Base-by-base conservation (phyloP, 2,113 vertebrate genomes). In the Nerophis ophidion region DNA sequence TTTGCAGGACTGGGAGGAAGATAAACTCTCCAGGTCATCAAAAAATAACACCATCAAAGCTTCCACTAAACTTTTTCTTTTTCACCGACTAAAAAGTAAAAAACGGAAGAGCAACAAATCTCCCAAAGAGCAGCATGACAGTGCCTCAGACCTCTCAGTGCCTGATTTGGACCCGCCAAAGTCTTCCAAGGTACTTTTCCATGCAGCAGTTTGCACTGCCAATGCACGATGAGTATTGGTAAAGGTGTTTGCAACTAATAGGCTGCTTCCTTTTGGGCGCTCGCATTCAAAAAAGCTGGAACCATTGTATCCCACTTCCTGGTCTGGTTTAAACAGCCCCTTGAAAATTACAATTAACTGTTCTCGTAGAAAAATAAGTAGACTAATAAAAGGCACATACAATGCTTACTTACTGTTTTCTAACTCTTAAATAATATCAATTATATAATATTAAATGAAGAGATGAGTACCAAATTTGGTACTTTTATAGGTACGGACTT, bases 31-130 rank as follows among this genome's bases (percentile, higher is more conserved):
- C 34, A 92, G 91, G 60, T 91, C 95, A 76, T 90, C 93, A 68
- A 97, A 94, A 83, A 88, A 89, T 38, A 84, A 91, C 66, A 65
- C 92, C 53, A 86, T 93, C 71, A 99, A 94, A 81, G 88, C 93
- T 33, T 95, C 95, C 60, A 90, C 93, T 40, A 98, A 94, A 75
- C 90, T 95, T 26, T 93, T 94, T 80, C 96, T 96, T 85, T 93
- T 99, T 76, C 93, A 88, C 35, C 91, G 93, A 71, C 82, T 97
- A 57, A 88, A 51, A 67, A 86, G 77, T 74, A 97, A 93, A 80
- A 98, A 93, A 75, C 89, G 90, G 62, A 98, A 94, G 89, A 84
- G 70, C 4, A 79, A 63, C 48, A 81, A 86, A 61, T 65, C 88
- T 66, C 61, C 81, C 11, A 93, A 91, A 81, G 87, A 86, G 45